Percentiles rank a stretch among this genome's conserved stretches.
These are phyloP conservation scores for Rhincodon typus DNA, from an alignment of 2,797 vertebrate genomes.

Conservation along the genomic window DNA sequence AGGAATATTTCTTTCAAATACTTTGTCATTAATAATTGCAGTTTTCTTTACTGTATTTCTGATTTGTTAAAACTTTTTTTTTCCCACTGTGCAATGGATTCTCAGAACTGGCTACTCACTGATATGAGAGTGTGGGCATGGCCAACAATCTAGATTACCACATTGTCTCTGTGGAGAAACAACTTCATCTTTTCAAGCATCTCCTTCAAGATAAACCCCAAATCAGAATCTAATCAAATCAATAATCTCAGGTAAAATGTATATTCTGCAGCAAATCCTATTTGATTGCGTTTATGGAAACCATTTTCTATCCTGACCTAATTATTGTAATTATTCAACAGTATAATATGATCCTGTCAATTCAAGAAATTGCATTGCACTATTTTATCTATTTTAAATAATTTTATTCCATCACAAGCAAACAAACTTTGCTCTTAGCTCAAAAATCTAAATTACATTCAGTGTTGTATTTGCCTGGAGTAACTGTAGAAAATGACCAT, in stretches of 20 bases:
- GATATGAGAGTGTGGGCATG: background rate
- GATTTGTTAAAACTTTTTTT: background rate
- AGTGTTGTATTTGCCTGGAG: background rate
- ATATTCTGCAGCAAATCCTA: background rate
- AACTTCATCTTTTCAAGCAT: background rate
- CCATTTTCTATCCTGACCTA: background rate
- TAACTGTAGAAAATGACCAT: slow-evolving; percentile 13
- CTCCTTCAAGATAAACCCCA: background rate
- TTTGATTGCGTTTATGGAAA: background rate
- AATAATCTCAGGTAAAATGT: background rate
- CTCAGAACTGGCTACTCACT: background rate
- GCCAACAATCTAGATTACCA: background rate
- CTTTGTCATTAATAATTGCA: background rate
- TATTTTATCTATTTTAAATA: background rate
- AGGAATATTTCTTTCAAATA: background rate
- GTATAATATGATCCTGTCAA: background rate
- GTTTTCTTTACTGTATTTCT: background rate
- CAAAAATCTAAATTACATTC: background rate
- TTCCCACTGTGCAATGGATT: background rate
- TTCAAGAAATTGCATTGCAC: background rate
- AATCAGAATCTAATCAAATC: background rate
- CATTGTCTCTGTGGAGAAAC: background rate
- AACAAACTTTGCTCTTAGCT: background rate
- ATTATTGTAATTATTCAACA: background rate
- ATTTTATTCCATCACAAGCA: background rate